These are phyloP conservation scores for Schizopygopsis malacanthus DNA, from an alignment of 2,797 vertebrate species.

Conservation along the genomic window DNA sequence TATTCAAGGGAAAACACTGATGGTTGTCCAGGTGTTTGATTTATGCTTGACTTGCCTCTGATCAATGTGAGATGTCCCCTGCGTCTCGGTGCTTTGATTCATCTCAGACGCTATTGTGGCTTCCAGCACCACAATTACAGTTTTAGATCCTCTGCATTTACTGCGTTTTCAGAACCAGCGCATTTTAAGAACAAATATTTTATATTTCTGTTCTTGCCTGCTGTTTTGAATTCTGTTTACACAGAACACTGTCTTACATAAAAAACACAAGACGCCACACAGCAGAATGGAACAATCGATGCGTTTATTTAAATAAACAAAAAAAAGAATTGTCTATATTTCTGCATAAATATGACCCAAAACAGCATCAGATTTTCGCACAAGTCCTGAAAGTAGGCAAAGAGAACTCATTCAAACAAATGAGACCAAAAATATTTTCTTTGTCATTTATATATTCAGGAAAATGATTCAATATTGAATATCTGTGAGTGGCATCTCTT, in stretches of 20 bases:
- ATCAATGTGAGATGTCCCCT: constrained; percentile 35
- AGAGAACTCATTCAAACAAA: too few relatives aligned
- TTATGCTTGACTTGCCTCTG: constrained; percentile 20
- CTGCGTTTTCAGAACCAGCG: not conserved
- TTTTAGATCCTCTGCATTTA: not conserved
- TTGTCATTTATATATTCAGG: too few relatives aligned
- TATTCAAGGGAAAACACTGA: constrained; percentile 29
- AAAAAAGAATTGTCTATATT: too few relatives aligned
- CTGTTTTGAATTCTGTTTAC: not conserved
- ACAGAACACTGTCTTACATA: not conserved
- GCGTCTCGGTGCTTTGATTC: constrained; percentile 9
- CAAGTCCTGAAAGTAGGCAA: too few relatives aligned
- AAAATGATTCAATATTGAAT: too few relatives aligned
- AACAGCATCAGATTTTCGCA: too few relatives aligned
- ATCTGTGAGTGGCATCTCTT: too few relatives aligned
- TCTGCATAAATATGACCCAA: too few relatives aligned
- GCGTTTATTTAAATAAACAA: not conserved
- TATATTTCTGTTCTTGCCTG: not conserved
- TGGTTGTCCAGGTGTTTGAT: constrained; percentile 41
- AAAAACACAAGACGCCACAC: not conserved
- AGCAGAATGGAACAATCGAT: not conserved
- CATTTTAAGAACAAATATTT: not conserved
- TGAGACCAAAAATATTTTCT: too few relatives aligned
- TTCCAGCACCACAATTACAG: not conserved
- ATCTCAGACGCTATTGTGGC: not conserved